Percentiles rank a stretch among this genome's conserved stretches.
These are phyloP conservation scores for Apis dorsata DNA, from an alignment of 1,140 invertebrate genomes.

Conservation along the genomic window DNA sequence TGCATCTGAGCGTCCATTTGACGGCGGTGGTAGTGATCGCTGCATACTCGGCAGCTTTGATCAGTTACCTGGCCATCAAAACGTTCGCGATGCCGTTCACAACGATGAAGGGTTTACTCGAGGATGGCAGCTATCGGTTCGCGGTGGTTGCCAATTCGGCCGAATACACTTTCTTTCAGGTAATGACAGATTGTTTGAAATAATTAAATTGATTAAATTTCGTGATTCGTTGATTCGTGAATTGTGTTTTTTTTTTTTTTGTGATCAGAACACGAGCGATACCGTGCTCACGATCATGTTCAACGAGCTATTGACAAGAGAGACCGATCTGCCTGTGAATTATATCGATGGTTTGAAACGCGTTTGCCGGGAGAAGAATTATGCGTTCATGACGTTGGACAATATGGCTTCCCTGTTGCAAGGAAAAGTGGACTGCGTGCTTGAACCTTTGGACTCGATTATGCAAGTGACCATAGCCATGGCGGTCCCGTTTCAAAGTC, in stretches of 20 bases:
- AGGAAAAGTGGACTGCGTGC: constrained; percentile 68
- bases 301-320: constrained; percentile 62
- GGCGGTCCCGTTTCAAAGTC: constrained; percentile 68
- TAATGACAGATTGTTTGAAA: constrained; percentile 36
- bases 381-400: constrained; percentile 76
- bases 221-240: too few relatives aligned
- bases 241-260: not conserved
- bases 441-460: constrained; percentile 74
- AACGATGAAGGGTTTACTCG: constrained; percentile 76
- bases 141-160: constrained; percentile 72
- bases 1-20: constrained; percentile 73
- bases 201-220: too few relatives aligned
- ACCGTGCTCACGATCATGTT: constrained; percentile 67
- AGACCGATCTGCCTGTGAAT: constrained; percentile 67
- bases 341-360: constrained; percentile 73
- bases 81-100: constrained; percentile 76
- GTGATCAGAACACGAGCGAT: constrained; percentile 71
- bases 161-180: constrained; percentile 75
- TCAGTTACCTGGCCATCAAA: constrained; percentile 76
- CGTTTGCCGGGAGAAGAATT: constrained; percentile 72
- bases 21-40: constrained; percentile 75
- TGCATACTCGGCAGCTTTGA: constrained; percentile 78
- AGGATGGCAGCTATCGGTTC: constrained; percentile 75
- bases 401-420: constrained; percentile 71
- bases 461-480: constrained; percentile 75